Conservation (phyloP, 2,888 invertebrate genomes). For the Chalcosyrphus nemorum region DNA sequence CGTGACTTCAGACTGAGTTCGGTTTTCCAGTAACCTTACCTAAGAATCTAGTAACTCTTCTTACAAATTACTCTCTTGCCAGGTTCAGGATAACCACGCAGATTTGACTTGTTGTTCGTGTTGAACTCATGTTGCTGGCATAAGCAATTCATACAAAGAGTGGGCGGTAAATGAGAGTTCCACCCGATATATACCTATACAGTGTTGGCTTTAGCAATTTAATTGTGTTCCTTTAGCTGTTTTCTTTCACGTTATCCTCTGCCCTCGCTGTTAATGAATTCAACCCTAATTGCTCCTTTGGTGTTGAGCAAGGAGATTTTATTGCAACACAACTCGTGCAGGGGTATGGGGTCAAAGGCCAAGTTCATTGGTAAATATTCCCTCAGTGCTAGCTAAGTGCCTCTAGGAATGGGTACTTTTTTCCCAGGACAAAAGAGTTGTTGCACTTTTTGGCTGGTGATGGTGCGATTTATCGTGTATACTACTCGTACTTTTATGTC, state of each 20-base stretch:
- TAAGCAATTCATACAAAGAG: slow-evolving; percentile 10
- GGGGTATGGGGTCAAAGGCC: slow-evolving; percentile 48
- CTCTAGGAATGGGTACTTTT: slow-evolving; percentile 4
- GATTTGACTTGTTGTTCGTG: slow-evolving; percentile 46
- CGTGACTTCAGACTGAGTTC: slow-evolving; percentile 31
- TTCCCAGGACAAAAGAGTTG: slow-evolving; percentile 57
- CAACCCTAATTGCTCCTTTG: slow-evolving; percentile 72
- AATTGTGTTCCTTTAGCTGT: slow-evolving; percentile 62
- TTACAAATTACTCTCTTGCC: slow-evolving; percentile 57
- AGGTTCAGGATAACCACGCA: slow-evolving; percentile 40
- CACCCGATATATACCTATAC: slow-evolving; percentile 39
- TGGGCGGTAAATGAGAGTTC: slow-evolving; percentile 47
- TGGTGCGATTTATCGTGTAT: slow-evolving; percentile 61
- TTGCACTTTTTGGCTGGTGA: slow-evolving; percentile 31
- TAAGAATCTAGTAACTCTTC: slow-evolving; percentile 25
- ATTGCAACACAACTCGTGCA: slow-evolving; percentile 55
- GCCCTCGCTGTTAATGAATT: slow-evolving; percentile 69
- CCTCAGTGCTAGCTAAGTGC: neutral
- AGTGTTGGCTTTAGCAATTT: slow-evolving; percentile 47
- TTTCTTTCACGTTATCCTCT: slow-evolving; percentile 50
- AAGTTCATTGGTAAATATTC: slow-evolving; percentile 67
- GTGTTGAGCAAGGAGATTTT: slow-evolving; percentile 70
- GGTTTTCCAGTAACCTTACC: neutral
- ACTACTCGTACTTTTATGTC: slow-evolving; percentile 64
- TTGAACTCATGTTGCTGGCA: slow-evolving; percentile 31